Evolutionary conservation across 2,113 vertebrate species (phyloP), one percentile per base, ranked within the genome.

Genomic region (Emydura subglobosa): DNA sequence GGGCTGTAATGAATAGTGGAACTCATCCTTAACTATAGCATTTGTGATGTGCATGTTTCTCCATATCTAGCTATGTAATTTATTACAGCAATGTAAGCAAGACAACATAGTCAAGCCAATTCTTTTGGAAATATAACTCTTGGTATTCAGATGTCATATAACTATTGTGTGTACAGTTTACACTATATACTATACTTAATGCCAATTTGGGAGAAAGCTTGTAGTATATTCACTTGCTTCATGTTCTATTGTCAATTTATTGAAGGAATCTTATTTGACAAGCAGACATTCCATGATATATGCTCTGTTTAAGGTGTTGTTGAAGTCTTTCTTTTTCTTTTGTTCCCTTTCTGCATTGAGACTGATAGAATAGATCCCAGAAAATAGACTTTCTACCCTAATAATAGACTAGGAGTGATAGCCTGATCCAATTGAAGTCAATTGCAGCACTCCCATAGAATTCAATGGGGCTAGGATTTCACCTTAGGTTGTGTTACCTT

Each of bases 391-490:
- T 86, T 89, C 85, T 92, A 65, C 86, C 93, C 92, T 88, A 94
- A 93, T 95, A 94, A 86, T 10, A 4, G 83, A 91, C 50, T 49
- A 92, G 54, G 57, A 93, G 65, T 90, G 83, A 55, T 94, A 87
- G 49, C 47, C 34, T 92, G n/a, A 76, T 93, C 83, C 92, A 92
- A 91, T 82, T 97, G 94, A 97, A 96, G 93, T 96, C 96, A 95
- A 87, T 95, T 94, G 68, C 87, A 94, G 95, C 97, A 95, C 50
- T 95, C 93, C 95, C 2, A 0, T 93, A 94, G 96, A 95, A 87
- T 96, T 96, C 65, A 96, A 74, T 94, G 79, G 65, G 87, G 89
- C 93, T 93, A 95, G 91, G 88, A 94, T 97, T 97, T 96, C 96
- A 91, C 89, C 13, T 91, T 42, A 93, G 94, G 81, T 94, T 91